These are phyloP conservation scores for Mohoua ochrocephala DNA, from an alignment of 2,113 vertebrate species.

Conservation along the genomic window DNA sequence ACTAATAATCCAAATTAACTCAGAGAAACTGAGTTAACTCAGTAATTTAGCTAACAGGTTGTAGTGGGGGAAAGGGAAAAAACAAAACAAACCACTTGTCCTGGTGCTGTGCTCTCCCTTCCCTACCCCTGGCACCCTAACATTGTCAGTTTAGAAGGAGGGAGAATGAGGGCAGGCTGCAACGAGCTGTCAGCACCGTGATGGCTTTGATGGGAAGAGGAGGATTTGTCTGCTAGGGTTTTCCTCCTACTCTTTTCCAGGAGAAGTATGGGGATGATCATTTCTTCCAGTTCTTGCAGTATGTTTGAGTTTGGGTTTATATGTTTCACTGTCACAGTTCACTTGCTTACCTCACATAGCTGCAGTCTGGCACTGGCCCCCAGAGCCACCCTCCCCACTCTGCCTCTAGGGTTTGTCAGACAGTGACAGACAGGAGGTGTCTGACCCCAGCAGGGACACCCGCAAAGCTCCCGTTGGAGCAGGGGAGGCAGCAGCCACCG, in stretches of 20 bases:
- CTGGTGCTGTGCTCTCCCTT: not conserved
- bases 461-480: not conserved
- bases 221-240: not conserved
- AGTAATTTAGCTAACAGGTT: not conserved
- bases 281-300: not conserved
- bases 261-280: not conserved
- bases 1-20: not conserved
- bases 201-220: not conserved
- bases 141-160: not conserved
- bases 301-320: not conserved
- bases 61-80: rapidly evolving
- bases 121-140: too few species aligned
- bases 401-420: not conserved
- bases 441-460: not conserved
- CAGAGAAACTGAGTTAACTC: not conserved
- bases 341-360: not conserved
- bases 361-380: not conserved
- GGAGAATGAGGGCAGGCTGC: not conserved
- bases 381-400: not conserved
- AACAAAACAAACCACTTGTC: not conserved
- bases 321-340: not conserved
- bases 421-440: not conserved
- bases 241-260: not conserved
- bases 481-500: not conserved
- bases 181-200: not conserved